These are phyloP conservation scores for Microplitis demolitor DNA, from an alignment of 1,140 invertebrate genomes.

Conservation along the genomic window DNA sequence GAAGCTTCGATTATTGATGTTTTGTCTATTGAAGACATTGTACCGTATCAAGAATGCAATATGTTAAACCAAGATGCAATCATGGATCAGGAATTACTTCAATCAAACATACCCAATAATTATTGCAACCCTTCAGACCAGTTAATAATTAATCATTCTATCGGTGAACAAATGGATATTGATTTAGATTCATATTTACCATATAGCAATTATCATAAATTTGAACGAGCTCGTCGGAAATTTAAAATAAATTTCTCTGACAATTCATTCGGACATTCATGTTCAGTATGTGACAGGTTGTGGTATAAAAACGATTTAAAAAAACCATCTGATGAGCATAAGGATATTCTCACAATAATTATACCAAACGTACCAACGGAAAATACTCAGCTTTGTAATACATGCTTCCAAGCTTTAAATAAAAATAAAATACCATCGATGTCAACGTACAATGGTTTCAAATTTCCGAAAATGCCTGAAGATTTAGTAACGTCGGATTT, in stretches of 20 bases:
- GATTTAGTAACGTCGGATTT: background rate
- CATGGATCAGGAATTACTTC: background rate
- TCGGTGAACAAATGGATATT: background rate
- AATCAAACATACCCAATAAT: background rate
- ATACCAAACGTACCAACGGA: slow-evolving; percentile 17
- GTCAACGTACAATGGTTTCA: slow-evolving; percentile 12
- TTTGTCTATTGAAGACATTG: background rate
- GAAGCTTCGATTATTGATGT: background rate
- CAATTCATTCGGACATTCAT: slow-evolving; percentile 31
- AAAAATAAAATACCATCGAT: background rate
- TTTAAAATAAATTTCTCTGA: slow-evolving; percentile 24
- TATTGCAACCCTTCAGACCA: background rate
- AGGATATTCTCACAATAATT: background rate
- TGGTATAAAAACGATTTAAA: slow-evolving; percentile 38
- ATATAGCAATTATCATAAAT: background rate
- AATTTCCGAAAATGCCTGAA: slow-evolving; percentile 1
- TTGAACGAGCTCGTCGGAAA: slow-evolving; percentile 18
- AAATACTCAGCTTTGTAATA: slow-evolving; percentile 31
- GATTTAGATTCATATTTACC: background rate
- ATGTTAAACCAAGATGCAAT: background rate
- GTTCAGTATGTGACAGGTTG: slow-evolving; percentile 34
- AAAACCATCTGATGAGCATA: slow-evolving; percentile 10
- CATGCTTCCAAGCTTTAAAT: slow-evolving; percentile 22
- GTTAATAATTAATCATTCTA: background rate
- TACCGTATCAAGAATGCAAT: background rate